Evolutionary conservation across 2,113 vertebrate genomes (phyloP), one percentile per base, ranked within the genome.

Genomic region (Sterrhoptilus dennistouni): DNA sequence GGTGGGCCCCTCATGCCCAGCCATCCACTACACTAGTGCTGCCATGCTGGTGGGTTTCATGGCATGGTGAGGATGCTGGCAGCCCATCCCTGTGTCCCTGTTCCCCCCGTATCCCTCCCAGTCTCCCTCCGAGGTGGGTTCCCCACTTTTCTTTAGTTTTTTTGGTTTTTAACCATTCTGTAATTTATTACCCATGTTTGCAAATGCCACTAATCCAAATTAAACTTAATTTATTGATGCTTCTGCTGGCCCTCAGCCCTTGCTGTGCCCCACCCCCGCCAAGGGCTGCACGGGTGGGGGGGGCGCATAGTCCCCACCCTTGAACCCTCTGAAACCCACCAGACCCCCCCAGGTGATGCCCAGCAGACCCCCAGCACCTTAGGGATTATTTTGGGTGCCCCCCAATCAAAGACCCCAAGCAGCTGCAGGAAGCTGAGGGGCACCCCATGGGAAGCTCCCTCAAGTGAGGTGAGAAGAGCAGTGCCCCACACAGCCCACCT

Each of bases 181-280:
- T 98, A 97, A 98, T 98, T 98, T 98, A 98, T 98, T 98, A 95
- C 95, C 85, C 96, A 96, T 76, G 19, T 95, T 96, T 96, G 95
- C 96, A 94, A 97, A 95, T 93, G 95, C 97, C 97, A 95, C 93
- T 96, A 97, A 96, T 94, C 96, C 95, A 98, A 98, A 98, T 98
- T 98, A 98, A 98, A 97, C 92, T 97, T 98, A 98, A 98, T 98
- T 98, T 98, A 98, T 98, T 98, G 97, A 97, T 56, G 64, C 60
- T 54, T 42, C 35, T 64, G 25, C 44, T 22, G 21, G 57, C 44
- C 35, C 47, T 9, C 40, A 18, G n/a, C 52, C 84, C 52, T 33
- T 27, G 25, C 35, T 65, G 52, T 15, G 6, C 7, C 27, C 27
- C 33, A 27, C 14, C 5, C 57, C 33, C 21, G 5, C 14, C 52